Evolutionary conservation across 2,888 invertebrate species (phyloP).

Genomic region (Parelbella ahira): DNA sequence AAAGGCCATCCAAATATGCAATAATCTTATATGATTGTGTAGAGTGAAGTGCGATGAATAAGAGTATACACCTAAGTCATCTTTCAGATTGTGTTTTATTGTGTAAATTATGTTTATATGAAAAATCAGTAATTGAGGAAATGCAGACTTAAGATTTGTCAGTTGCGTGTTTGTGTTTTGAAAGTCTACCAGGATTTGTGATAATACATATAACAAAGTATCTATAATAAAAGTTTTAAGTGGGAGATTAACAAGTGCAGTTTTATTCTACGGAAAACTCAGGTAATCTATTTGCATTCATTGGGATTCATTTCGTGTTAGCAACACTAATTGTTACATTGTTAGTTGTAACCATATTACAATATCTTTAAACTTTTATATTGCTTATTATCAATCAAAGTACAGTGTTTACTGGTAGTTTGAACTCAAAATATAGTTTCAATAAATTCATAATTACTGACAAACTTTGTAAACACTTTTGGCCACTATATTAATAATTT

Average conservation of each 20-base stretch:
- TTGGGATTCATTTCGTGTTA: too few relatives aligned
- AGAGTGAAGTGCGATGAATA: slow-evolving; percentile 68
- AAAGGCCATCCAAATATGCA: slow-evolving; percentile 78
- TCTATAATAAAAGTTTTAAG: slow-evolving; percentile 82
- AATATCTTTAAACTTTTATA: too few relatives aligned
- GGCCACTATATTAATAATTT: too few relatives aligned
- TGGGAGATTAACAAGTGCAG: slow-evolving; percentile 78
- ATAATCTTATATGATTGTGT: slow-evolving; percentile 74
- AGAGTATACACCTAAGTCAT: slow-evolving; percentile 74
- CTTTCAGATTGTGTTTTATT: slow-evolving; percentile 75
- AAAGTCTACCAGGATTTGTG: slow-evolving; percentile 88
- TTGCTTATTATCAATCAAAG: too few relatives aligned
- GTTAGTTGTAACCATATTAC: too few relatives aligned
- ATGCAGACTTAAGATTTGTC: slow-evolving; percentile 75
- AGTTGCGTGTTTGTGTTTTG: slow-evolving; percentile 84
- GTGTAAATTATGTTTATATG: slow-evolving; percentile 80
- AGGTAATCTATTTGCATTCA: slow-evolving; percentile 57
- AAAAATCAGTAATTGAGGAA: slow-evolving; percentile 76
- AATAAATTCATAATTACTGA: too few relatives aligned
- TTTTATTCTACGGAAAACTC: slow-evolving; percentile 69
- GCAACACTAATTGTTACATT: too few relatives aligned
- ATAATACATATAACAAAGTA: slow-evolving; percentile 86
- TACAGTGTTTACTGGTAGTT: too few relatives aligned
- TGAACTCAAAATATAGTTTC: too few relatives aligned
- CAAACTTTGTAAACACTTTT: too few relatives aligned